Evolutionary conservation across 2,888 invertebrate genomes (phyloP), one percentile per base, ranked within the genome.

Genomic region (Encarsia formosa): DNA sequence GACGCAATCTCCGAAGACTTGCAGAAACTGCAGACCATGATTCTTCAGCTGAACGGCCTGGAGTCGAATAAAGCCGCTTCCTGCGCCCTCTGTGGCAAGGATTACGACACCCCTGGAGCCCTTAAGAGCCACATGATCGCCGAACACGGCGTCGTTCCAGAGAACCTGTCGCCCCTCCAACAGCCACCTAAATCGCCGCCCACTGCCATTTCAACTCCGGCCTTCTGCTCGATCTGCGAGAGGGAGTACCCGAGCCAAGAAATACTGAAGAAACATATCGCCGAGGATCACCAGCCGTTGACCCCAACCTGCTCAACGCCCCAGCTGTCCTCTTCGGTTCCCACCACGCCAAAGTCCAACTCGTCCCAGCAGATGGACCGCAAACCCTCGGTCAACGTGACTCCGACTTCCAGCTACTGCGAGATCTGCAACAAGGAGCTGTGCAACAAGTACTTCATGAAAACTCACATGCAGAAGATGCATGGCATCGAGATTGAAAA

Each of bases 401-500:
- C 84, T 1, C 85, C 86, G 1, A 85, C 90, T 2, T 90, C 88
- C 57, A 92, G 92, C 68, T 94, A 93, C 74, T 97, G 97, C 73
- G 95, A 95, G 73, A 94, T 97, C 59, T 97, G 97, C 77, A 96
- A 97, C 78, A 97, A 97, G 76, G 96, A 98, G 77, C 78, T 99
- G 63, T 99, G 98, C 79, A 99, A 99, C 79, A 99, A 99, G 76
- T 99, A 99, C 74, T 99, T 99, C 76, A 92, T 99, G 88, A 94
- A 97, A 74, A 98, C 97, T 2, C 99, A 99, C 78, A 97, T 97
- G 93, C 88, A 95, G 71, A 87, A 96, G 71, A 97, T 99, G 92
- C 99, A 94, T 75, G 93, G 93, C 38, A 94, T 94, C 65, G 91
- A 92, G 70, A 87, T 94, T 43, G 92, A 93, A 75, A 91, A 91